These are phyloP conservation scores for Sesamia inferens DNA, from an alignment of 2,888 invertebrate genomes.

Conservation along the genomic window DNA sequence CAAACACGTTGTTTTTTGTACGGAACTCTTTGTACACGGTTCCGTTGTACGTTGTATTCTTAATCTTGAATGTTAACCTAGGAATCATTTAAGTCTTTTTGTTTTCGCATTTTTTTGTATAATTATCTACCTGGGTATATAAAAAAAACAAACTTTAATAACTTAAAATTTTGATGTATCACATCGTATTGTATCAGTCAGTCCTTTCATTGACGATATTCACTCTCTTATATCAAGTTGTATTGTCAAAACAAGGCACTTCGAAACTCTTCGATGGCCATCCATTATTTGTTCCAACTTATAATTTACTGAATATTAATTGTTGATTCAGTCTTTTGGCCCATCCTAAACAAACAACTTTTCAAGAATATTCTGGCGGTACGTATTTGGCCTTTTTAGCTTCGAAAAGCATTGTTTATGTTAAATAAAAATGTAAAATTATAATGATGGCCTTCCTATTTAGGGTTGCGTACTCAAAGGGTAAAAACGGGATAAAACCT, in stretches of 20 bases:
- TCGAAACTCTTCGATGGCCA: constrained; percentile 24
- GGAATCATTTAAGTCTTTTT: no score
- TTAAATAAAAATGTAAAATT: neutral
- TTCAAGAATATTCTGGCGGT: constrained; percentile 30
- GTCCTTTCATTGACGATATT: constrained; percentile 15
- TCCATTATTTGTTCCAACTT: constrained; percentile 60
- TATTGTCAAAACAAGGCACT: constrained; percentile 39
- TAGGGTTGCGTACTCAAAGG: no score
- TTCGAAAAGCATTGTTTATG: constrained; percentile 12
- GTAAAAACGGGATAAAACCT: no score
- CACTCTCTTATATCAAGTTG: constrained; percentile 20
- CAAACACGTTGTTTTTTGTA: no score
- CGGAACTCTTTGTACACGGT: no score
- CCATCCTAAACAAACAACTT: constrained; percentile 65
- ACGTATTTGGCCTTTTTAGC: constrained; percentile 30
- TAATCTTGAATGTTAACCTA: no score
- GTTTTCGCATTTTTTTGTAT: no score
- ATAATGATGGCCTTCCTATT: neutral
- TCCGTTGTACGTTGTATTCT: no score
- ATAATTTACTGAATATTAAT: constrained; percentile 66
- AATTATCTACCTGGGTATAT: no score
- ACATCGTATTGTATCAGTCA: neutral
- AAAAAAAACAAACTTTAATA: no score
- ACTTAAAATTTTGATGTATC: no score
- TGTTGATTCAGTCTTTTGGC: constrained; percentile 56